Conservation (phyloP, 2,888 invertebrate species). For the Anthoptus insignis region DNA sequence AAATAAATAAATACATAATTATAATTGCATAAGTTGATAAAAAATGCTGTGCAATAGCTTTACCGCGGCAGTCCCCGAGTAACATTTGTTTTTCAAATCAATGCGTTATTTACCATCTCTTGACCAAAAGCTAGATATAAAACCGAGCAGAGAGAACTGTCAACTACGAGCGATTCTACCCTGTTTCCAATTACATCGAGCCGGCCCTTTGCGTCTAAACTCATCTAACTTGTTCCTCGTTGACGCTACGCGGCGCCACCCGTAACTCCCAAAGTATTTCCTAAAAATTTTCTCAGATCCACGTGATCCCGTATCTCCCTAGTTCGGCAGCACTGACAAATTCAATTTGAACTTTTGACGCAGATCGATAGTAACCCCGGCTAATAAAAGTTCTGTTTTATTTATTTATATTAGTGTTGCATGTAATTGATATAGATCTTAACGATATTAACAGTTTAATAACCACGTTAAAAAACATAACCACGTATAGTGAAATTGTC, state of each 20-base stretch:
- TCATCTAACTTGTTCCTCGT: conserved; percentile 68
- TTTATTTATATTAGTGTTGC: neutral
- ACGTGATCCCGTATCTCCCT: conserved; percentile 12
- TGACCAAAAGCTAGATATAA: no score
- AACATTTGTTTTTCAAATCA: no score
- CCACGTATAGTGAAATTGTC: no score
- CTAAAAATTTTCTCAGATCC: conserved; percentile 24
- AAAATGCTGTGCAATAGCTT: no score
- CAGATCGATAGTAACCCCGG: neutral
- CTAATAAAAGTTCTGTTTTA: neutral
- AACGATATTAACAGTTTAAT: no score
- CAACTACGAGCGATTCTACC: conserved; percentile 12
- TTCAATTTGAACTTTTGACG: conserved; percentile 23
- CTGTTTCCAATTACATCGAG: conserved; percentile 67
- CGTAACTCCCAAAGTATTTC: conserved; percentile 60
- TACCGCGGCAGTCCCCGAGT: no score
- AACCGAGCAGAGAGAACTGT: conserved; percentile 14
- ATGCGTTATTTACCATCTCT: no score
- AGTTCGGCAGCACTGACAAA: neutral
- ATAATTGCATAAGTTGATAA: no score
- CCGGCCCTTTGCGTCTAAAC: conserved; percentile 60
- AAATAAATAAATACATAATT: no score
- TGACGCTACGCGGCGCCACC: conserved; percentile 50
- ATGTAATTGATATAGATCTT: no score
- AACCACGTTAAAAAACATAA: no score